These are phyloP conservation scores for Girardia tigrina DNA, from an alignment of 2,888 invertebrate species.

Conservation along the genomic window DNA sequence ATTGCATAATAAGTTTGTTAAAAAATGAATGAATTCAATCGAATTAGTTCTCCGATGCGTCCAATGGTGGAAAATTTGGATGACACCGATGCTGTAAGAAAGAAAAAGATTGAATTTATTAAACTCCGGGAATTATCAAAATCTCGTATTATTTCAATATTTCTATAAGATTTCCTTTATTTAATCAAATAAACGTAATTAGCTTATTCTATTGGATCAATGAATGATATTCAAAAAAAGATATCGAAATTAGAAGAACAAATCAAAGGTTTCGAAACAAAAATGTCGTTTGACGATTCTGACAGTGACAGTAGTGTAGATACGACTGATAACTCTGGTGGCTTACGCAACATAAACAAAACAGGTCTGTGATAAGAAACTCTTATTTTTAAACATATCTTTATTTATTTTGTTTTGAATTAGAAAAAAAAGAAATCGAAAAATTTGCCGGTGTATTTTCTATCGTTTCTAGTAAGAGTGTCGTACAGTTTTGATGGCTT, in stretches of 20 bases:
- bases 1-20: background rate
- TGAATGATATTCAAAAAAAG: slow-evolving; percentile 45
- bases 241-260: slow-evolving; percentile 45
- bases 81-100: slow-evolving; percentile 40
- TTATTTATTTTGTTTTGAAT: slow-evolving; percentile 35
- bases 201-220: slow-evolving; percentile 49
- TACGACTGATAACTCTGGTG: background rate
- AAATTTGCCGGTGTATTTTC: slow-evolving; percentile 48
- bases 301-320: background rate
- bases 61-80: slow-evolving; percentile 42
- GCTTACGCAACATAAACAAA: background rate
- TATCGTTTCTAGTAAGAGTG: slow-evolving; percentile 41
- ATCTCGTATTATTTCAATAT: slow-evolving; percentile 41
- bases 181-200: background rate
- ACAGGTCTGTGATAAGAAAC: too few species aligned
- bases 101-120: slow-evolving; percentile 40
- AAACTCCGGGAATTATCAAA: slow-evolving; percentile 40
- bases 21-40: slow-evolving; percentile 42
- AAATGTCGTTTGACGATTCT: background rate
- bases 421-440: slow-evolving; percentile 46
- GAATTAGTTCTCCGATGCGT: slow-evolving; percentile 44
- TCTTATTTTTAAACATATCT: too few species aligned
- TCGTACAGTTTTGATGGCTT: too few species aligned
- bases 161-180: background rate
- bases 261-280: slow-evolving; percentile 16